Evolutionary conservation across 1,140 invertebrate species (phyloP).

Genomic region (Drosophila gunungcola): DNA sequence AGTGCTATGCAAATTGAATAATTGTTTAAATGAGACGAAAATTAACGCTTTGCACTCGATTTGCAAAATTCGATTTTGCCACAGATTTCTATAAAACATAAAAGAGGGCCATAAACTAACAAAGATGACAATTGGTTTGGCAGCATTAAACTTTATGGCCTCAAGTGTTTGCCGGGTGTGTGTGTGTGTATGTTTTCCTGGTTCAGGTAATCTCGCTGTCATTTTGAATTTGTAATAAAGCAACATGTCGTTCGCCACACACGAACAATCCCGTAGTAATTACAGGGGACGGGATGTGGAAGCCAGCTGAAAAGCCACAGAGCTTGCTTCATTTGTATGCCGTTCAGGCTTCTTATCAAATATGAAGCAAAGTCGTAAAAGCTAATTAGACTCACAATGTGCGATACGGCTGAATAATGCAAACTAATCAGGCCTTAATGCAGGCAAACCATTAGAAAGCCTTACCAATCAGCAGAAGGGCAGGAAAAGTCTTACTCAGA

Average conservation of each 20-base stretch:
- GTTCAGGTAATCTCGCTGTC: slow-evolving; percentile 72
- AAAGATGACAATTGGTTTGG: slow-evolving; percentile 60
- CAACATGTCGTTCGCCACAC: slow-evolving; percentile 74
- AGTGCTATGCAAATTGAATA: slow-evolving; percentile 61
- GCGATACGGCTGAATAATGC: slow-evolving; percentile 70
- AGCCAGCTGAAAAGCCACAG: slow-evolving; percentile 15
- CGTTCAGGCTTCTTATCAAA: slow-evolving; percentile 79
- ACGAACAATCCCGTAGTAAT: slow-evolving; percentile 56
- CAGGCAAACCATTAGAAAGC: slow-evolving; percentile 53
- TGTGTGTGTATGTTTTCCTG: slow-evolving; percentile 4
- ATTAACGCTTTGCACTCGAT: slow-evolving; percentile 26
- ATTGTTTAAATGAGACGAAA: slow-evolving; percentile 63
- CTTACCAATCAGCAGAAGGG: slow-evolving; percentile 27
- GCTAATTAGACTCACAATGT: slow-evolving; percentile 80
- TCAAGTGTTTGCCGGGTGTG: slow-evolving; percentile 41
- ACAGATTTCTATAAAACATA: slow-evolving; percentile 36
- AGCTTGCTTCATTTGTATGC: slow-evolving; percentile 73
- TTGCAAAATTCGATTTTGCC: slow-evolving; percentile 22
- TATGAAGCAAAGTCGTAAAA: slow-evolving; percentile 83
- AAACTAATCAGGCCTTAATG: slow-evolving; percentile 69
- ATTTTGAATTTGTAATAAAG: slow-evolving; percentile 83
- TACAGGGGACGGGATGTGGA: slow-evolving; percentile 45
- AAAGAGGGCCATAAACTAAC: slow-evolving; percentile 47
- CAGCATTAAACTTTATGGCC: slow-evolving; percentile 69
- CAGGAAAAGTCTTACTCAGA: slow-evolving; percentile 29